These are phyloP conservation scores for Ylistrum balloti DNA, from an alignment of 1,140 invertebrate species.

Conservation along the genomic window DNA sequence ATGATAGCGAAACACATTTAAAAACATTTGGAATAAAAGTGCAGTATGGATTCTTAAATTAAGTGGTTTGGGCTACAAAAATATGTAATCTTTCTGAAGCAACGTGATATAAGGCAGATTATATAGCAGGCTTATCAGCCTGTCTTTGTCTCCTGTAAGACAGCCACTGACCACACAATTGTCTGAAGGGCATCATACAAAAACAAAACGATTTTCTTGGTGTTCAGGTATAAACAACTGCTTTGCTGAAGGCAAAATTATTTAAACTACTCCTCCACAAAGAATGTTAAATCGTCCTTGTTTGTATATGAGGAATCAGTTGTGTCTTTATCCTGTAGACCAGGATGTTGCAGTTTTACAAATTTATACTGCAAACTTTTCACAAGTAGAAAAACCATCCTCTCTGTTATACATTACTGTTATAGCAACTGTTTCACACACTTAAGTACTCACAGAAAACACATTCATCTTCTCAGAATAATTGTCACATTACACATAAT, in stretches of 20 bases:
- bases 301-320: background rate
- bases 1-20: background rate
- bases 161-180: background rate
- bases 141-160: background rate
- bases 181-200: background rate
- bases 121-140: background rate
- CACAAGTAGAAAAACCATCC: background rate
- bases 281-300: background rate
- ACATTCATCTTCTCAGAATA: background rate
- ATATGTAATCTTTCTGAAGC: constrained; percentile 5
- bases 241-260: background rate
- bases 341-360: background rate
- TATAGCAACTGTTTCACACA: background rate
- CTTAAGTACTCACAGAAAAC: background rate
- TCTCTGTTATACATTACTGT: too few species aligned
- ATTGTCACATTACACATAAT: background rate
- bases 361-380: background rate
- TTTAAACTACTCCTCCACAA: background rate
- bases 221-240: background rate
- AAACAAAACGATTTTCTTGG: background rate
- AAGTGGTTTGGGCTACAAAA: constrained; percentile 26
- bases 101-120: constrained; percentile 11
- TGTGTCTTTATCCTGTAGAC: background rate
- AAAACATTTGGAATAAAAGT: background rate
- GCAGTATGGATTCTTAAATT: constrained; percentile 35